A percentile compares a stretch with the other conserved stretches of the same genome.
These are phyloP conservation scores for Drosophila robusta DNA, from an alignment of 2,888 invertebrate species.

Conservation along the genomic window DNA sequence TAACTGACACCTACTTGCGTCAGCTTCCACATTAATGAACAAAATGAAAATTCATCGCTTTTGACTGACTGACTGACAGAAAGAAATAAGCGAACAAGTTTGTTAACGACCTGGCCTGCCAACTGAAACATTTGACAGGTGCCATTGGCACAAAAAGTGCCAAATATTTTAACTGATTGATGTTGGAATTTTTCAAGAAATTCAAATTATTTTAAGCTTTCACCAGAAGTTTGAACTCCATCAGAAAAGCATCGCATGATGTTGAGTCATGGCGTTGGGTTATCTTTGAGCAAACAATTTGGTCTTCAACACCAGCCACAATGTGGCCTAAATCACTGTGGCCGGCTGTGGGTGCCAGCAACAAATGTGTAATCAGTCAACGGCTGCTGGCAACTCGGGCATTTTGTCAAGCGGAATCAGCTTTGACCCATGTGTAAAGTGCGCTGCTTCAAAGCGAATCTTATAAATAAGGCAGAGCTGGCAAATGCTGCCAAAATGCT, in stretches of 20 bases:
- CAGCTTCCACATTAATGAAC: slow-evolving; percentile 4
- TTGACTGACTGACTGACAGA: slow-evolving; percentile 7
- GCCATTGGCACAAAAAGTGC: slow-evolving; percentile 16
- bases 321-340: slow-evolving; percentile 38
- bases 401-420: slow-evolving; percentile 72
- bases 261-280: background rate
- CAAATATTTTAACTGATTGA: slow-evolving; percentile 20
- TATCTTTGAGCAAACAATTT: background rate
- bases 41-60: slow-evolving; percentile 20
- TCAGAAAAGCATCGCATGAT: background rate
- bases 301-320: slow-evolving; percentile 28
- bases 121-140: slow-evolving; percentile 32
- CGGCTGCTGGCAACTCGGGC: slow-evolving; percentile 27
- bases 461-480: slow-evolving; percentile 74
- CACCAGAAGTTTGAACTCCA: slow-evolving; percentile 6
- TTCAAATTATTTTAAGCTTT: background rate
- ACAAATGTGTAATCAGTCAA: slow-evolving; percentile 65
- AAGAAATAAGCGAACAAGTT: slow-evolving; percentile 1
- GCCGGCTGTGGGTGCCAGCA: slow-evolving; percentile 5
- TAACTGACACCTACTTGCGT: slow-evolving; percentile 23
- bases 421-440: slow-evolving; percentile 67
- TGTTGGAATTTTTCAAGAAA: background rate
- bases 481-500: slow-evolving; percentile 53
- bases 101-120: slow-evolving; percentile 15
- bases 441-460: slow-evolving; percentile 67